Conservation (phyloP, 2,888 invertebrate species). For the Paralinhomoeus sp. region DNA sequence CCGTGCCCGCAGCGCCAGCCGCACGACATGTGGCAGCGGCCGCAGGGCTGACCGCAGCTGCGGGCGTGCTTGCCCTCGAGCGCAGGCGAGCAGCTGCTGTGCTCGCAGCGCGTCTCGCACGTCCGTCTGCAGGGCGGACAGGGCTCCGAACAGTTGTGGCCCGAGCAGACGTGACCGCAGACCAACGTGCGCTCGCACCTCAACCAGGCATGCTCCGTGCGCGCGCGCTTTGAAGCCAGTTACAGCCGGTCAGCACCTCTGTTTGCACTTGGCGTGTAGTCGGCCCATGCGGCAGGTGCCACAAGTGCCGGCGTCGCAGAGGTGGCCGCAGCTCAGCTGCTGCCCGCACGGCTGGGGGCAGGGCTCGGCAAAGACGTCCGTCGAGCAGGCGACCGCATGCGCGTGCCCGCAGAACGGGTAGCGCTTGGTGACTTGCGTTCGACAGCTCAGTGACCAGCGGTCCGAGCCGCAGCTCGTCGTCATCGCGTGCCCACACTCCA, state of each 20-base stretch:
- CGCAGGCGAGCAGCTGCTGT: slow-evolving; percentile 26
- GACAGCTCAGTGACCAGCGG: too few species aligned
- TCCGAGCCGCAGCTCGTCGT: too few species aligned
- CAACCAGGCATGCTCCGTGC: neutral
- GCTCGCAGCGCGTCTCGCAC: too few species aligned
- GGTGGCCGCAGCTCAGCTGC: too few species aligned
- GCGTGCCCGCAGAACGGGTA: slow-evolving; percentile 5
- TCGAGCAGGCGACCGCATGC: neutral
- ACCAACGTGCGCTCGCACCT: slow-evolving; percentile 39
- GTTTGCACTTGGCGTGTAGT: too few species aligned
- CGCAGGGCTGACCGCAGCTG: slow-evolving; percentile 16
- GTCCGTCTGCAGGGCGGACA: slow-evolving; percentile 27
- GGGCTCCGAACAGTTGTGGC: slow-evolving; percentile 13
- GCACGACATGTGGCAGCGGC: slow-evolving; percentile 25
- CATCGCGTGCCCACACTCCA: too few species aligned
- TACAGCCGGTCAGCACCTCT: too few species aligned
- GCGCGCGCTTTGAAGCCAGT: too few species aligned
- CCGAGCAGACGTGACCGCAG: slow-evolving; percentile 38
- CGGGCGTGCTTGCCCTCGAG: neutral
- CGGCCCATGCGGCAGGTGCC: too few species aligned
- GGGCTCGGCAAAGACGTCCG: too few species aligned
- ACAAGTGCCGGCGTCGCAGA: too few species aligned
- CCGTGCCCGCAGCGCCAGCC: slow-evolving; percentile 23
- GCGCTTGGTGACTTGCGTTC: slow-evolving; percentile 1
- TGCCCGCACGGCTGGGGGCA: too few species aligned